Evolutionary conservation across 2,888 invertebrate genomes (phyloP).

Genomic region (Drosophila pseudotalamancana): DNA sequence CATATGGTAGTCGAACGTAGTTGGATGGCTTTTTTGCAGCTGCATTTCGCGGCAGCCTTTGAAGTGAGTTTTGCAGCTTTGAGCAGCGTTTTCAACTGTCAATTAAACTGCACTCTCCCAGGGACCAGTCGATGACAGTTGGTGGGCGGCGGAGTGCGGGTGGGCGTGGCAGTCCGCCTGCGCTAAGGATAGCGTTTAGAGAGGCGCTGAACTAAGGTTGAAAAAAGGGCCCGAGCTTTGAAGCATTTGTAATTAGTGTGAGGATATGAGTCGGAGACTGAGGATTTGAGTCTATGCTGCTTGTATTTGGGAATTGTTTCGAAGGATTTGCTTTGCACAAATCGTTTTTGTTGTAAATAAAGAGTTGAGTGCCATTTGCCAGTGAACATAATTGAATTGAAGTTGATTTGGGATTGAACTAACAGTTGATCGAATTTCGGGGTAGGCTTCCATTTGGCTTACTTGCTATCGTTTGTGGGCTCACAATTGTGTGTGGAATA

Average conservation of each 20-base stretch:
- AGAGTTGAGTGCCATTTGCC: conserved; percentile 48
- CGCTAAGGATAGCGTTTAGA: conserved; percentile 56
- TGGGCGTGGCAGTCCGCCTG: conserved; percentile 12
- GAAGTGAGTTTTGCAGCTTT: conserved; percentile 59
- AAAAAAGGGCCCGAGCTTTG: conserved; percentile 28
- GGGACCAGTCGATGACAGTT: conserved; percentile 53
- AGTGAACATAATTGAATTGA: conserved; percentile 54
- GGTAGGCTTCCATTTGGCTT: conserved; percentile 27
- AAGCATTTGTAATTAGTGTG: conserved; percentile 63
- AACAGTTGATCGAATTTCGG: conserved; percentile 8
- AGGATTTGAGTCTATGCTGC: conserved; percentile 40
- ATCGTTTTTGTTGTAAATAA: conserved; percentile 44
- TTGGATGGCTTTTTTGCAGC: conserved; percentile 30
- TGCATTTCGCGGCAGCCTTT: conserved; percentile 53
- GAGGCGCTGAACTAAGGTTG: conserved; percentile 4
- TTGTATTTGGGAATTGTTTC: conserved; percentile 50
- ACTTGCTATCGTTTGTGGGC: background rate
- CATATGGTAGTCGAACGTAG: conserved; percentile 37
- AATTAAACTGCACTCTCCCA: conserved; percentile 64
- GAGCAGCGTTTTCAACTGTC: conserved; percentile 60
- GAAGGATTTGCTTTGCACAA: conserved; percentile 39
- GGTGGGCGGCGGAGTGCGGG: background rate
- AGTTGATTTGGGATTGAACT: conserved; percentile 38
- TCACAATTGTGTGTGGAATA: background rate
- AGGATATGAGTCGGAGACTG: conserved; percentile 23